Percentiles rank a stretch among this genome's conserved stretches.
phyloP scores from a whole-genome alignment of 2,888 invertebrate species.

The Xanthia icteritia region DNA sequence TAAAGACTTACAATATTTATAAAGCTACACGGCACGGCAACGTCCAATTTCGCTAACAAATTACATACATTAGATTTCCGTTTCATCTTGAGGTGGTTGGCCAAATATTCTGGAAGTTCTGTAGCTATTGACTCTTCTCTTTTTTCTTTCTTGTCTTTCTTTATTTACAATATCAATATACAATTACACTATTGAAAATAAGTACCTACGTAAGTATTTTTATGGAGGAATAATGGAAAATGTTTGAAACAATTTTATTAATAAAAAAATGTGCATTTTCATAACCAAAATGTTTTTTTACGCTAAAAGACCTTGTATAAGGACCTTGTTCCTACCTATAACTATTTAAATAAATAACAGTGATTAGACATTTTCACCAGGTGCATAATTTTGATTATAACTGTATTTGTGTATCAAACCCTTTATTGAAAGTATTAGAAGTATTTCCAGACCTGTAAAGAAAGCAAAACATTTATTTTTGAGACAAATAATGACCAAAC shows the following conservation, averaged over 20 bases:
- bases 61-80: neutral
- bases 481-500: too few relatives aligned
- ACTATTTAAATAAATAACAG: neutral
- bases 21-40: neutral
- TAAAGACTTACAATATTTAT: neutral
- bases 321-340: neutral
- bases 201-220: neutral
- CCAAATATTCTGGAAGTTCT: neutral
- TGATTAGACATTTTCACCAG: neutral
- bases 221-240: neutral
- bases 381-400: neutral
- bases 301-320: too few relatives aligned
- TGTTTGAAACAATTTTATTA: neutral
- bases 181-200: neutral
- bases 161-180: neutral
- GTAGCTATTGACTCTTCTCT: neutral
- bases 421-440: neutral
- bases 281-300: neutral
- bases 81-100: neutral
- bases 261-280: neutral
- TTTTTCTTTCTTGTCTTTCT: neutral
- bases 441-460: constrained; percentile 24
- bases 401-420: neutral
- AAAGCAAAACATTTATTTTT: neutral
- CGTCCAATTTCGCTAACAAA: too few relatives aligned